phyloP scores from a whole-genome alignment of 2,113 vertebrate genomes.

The Gymnocephalus cernua region DNA sequence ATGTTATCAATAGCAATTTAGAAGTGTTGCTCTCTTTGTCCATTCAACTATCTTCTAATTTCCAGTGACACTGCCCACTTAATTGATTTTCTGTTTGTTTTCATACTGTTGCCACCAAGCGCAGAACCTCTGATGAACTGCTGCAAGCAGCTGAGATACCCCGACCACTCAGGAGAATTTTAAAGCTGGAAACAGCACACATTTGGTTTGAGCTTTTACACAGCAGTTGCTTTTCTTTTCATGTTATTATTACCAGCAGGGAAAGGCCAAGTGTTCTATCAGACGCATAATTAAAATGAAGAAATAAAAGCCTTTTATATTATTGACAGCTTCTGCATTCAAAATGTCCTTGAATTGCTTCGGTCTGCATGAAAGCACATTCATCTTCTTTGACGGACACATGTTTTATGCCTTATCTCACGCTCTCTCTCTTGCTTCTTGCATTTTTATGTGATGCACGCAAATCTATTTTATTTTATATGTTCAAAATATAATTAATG shows the following conservation, averaged over 20 bases:
- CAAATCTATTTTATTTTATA: conserved; percentile 10
- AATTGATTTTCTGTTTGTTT: conserved; percentile 8
- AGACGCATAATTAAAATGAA: conserved; percentile 59
- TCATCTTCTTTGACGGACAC: conserved; percentile 24
- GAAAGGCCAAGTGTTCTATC: conserved; percentile 11
- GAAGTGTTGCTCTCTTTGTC: background rate
- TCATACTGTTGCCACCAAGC: background rate
- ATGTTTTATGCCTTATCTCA: conserved; percentile 24
- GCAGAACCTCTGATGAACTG: conserved; percentile 6
- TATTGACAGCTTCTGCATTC: conserved; percentile 56
- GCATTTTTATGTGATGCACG: conserved; percentile 1
- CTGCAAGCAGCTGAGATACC: background rate
- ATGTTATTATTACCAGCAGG: conserved; percentile 4
- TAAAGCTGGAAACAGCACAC: background rate
- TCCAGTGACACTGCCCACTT: background rate
- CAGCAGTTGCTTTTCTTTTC: conserved; percentile 9
- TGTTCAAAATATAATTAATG: conserved; percentile 21
- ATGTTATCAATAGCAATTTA: conserved; percentile 18
- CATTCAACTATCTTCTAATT: background rate
- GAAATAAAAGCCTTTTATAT: conserved; percentile 39
- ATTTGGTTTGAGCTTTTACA: background rate
- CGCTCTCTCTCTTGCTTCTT: conserved; percentile 13
- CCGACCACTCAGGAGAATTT: conserved; percentile 21
- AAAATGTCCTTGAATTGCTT: conserved; percentile 46
- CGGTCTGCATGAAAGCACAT: conserved; percentile 38